phyloP scores from a whole-genome alignment of 2,888 invertebrate species.

The Coelopa pilipes region DNA sequence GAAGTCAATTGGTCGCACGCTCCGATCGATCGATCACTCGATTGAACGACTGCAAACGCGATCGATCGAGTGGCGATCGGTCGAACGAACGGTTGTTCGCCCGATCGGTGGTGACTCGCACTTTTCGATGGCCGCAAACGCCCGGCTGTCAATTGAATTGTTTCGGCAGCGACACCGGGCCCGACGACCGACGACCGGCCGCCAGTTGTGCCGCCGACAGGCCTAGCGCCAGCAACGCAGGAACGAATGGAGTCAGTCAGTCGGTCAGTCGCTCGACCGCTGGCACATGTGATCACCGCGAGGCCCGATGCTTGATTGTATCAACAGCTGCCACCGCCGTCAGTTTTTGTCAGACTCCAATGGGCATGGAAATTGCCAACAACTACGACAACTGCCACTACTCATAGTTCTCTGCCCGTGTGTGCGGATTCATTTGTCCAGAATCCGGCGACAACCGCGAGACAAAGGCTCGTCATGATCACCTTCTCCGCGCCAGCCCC shows the following conservation, averaged over 20 bases:
- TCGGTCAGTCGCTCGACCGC: neutral
- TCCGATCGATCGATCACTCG: neutral
- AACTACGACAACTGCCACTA: neutral
- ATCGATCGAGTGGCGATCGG: neutral
- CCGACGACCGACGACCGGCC: neutral
- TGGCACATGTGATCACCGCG: constrained; percentile 17
- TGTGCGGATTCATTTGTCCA: too few species aligned
- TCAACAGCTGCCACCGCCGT: constrained; percentile 33
- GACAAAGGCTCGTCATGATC: too few species aligned
- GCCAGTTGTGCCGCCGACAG: neutral
- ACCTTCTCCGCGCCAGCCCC: too few species aligned
- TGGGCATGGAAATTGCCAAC: neutral
- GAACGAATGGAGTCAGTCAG: neutral
- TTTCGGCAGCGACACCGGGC: neutral
- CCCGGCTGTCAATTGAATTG: constrained; percentile 28
- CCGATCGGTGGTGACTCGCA: constrained; percentile 13
- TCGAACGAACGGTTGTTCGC: neutral
- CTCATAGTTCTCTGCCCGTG: neutral
- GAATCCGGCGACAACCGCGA: too few species aligned
- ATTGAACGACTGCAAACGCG: neutral
- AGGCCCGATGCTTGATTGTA: constrained; percentile 30
- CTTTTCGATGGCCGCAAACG: neutral
- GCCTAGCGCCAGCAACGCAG: constrained; percentile 4
- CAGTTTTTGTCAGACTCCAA: constrained; percentile 26
- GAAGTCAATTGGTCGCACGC: constrained; percentile 21